These are phyloP conservation scores for Oscheius sp. DNA, from an alignment of 2,888 invertebrate species.

Conservation along the genomic window DNA sequence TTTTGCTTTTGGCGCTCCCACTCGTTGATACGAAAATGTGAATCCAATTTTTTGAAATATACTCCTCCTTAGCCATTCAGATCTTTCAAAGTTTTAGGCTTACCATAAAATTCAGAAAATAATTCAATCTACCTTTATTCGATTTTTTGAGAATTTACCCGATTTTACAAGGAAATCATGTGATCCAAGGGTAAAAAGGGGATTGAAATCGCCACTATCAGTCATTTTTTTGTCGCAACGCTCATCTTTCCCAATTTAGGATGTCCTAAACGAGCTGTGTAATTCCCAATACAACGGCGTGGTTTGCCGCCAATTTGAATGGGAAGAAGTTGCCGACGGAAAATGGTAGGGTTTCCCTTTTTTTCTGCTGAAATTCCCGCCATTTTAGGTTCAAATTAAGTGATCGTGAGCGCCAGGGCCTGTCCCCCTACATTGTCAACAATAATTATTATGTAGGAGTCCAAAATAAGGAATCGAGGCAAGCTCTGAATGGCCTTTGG, in stretches of 20 bases:
- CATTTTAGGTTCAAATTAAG: slow-evolving; percentile 59
- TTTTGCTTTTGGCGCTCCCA: no score
- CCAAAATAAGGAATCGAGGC: slow-evolving; percentile 63
- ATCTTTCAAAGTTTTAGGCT: no score
- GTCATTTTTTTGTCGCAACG: no score
- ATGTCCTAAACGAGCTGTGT: slow-evolving; percentile 67
- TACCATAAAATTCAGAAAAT: no score
- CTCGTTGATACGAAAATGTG: no score
- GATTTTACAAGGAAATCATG: no score
- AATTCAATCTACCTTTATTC: no score
- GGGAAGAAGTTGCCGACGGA: slow-evolving; percentile 67
- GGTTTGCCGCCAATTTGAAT: slow-evolving; percentile 66
- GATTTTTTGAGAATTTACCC: no score
- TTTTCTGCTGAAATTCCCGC: background rate
- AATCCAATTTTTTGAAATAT: no score
- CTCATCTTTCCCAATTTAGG: slow-evolving; percentile 48
- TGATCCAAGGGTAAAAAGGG: no score
- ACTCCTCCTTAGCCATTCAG: no score
- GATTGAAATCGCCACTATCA: no score
- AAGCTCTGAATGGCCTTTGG: slow-evolving; percentile 67
- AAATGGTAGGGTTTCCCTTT: slow-evolving; percentile 54
- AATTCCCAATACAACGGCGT: slow-evolving; percentile 57
- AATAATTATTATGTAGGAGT: slow-evolving; percentile 71
- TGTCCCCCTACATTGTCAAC: slow-evolving; percentile 64
- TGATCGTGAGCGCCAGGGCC: slow-evolving; percentile 45